A percentile compares a stretch with the other conserved stretches of the same genome.
Evolutionary conservation across 1,140 invertebrate species (phyloP).

Genomic region (Papilio aristodemus): DNA sequence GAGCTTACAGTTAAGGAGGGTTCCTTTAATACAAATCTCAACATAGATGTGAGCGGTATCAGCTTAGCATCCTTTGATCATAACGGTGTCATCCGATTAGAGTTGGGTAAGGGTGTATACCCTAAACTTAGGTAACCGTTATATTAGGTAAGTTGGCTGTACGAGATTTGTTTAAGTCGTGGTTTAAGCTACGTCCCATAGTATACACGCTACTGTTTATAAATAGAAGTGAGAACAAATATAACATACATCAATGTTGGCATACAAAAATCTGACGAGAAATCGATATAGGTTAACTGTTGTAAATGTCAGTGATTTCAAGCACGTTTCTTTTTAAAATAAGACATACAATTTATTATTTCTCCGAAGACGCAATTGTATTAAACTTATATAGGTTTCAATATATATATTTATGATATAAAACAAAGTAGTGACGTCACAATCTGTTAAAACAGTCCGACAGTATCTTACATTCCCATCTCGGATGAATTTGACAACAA

Average conservation of each 20-base stretch:
- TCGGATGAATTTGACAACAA: background rate
- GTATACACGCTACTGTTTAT: background rate
- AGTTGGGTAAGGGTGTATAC: slow-evolving; percentile 5
- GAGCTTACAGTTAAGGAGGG: background rate
- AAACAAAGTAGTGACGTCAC: background rate
- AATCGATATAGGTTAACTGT: too few species aligned
- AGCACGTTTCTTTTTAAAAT: too few species aligned
- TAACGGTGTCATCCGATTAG: background rate
- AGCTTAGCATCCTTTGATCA: slow-evolving; percentile 8
- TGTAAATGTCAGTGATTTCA: too few species aligned
- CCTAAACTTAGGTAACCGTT: background rate
- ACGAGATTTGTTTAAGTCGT: background rate
- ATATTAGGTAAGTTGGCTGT: slow-evolving; percentile 1
- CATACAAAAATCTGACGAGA: too few species aligned
- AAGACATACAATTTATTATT: too few species aligned
- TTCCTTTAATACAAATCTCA: background rate
- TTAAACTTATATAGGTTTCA: too few species aligned
- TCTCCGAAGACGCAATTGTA: too few species aligned
- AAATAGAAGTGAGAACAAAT: background rate
- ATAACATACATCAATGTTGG: too few species aligned
- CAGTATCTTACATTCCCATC: background rate
- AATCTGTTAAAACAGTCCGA: background rate
- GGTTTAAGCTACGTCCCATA: background rate
- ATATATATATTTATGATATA: too few species aligned
- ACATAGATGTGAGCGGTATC: background rate